These are phyloP conservation scores for Didymodactylos carnosus DNA, from an alignment of 2,888 invertebrate species.

Conservation along the genomic window DNA sequence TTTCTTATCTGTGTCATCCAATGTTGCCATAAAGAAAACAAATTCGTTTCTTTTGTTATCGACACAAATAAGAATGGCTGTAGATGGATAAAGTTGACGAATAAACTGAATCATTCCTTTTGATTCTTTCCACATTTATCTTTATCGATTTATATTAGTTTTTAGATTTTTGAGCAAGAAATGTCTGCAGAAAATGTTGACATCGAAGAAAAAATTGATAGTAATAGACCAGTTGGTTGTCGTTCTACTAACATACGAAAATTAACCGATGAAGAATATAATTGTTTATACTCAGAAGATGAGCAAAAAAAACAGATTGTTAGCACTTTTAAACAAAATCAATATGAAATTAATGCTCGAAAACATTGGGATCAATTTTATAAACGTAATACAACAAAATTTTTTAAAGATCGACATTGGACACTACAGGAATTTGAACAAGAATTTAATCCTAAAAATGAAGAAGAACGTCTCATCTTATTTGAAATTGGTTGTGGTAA, in stretches of 20 bases:
- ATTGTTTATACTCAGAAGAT: neutral
- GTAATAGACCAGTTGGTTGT: no score
- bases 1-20: no score
- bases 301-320: constrained; percentile 30
- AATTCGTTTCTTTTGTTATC: no score
- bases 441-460: constrained; percentile 1
- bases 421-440: constrained; percentile 68
- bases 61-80: no score
- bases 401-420: constrained; percentile 91
- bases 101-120: no score
- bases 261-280: neutral
- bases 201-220: no score
- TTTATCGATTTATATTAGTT: no score
- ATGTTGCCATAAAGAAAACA: no score
- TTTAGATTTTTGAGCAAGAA: no score
- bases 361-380: constrained; percentile 90
- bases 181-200: no score
- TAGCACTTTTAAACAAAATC: constrained; percentile 51
- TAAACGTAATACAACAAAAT: constrained; percentile 72
- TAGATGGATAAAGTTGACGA: no score
- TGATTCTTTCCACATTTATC: no score
- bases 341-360: constrained; percentile 59
- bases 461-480: neutral
- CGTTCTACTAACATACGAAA: neutral
- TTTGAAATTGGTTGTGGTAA: constrained; percentile 12